Percentiles rank a stretch among this genome's conserved stretches.
Conservation (phyloP, 2,888 invertebrate species). For the Apodemia hepburni region DNA sequence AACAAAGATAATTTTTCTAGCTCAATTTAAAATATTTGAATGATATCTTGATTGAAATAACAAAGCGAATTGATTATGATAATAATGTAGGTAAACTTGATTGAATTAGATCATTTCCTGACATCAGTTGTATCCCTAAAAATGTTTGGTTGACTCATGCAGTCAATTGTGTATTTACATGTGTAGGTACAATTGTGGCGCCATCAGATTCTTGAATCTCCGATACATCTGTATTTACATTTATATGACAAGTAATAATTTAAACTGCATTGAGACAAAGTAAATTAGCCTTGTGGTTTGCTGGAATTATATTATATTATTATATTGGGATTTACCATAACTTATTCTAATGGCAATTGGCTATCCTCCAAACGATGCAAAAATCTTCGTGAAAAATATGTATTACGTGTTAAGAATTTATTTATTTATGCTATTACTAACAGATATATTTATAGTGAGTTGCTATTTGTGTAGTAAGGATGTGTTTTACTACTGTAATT, state of each 20-base stretch:
- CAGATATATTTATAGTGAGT: background rate
- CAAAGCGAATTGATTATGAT: too few relatives aligned
- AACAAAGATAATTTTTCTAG: too few relatives aligned
- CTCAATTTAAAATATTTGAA: too few relatives aligned
- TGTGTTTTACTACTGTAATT: background rate
- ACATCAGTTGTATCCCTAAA: background rate
- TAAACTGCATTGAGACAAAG: constrained; percentile 32
- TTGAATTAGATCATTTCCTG: constrained; percentile 1
- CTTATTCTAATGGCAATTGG: constrained; percentile 57
- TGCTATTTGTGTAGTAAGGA: background rate
- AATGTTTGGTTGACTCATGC: constrained; percentile 8
- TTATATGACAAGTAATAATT: constrained; percentile 28
- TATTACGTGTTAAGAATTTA: constrained; percentile 43
- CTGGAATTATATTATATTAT: constrained; percentile 32
- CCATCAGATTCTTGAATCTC: constrained; percentile 2
- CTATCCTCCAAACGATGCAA: constrained; percentile 53
- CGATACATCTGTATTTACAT: constrained; percentile 19
- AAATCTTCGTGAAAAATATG: constrained; percentile 53
- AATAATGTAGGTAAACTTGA: background rate
- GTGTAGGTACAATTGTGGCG: background rate
- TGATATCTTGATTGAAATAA: too few relatives aligned
- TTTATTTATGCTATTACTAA: constrained; percentile 20
- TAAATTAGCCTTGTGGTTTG: constrained; percentile 29
- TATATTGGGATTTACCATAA: constrained; percentile 50
- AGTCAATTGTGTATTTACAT: background rate